Base-by-base conservation (phyloP, 2,888 invertebrate genomes). In the Caenorhabditis afra region DNA sequence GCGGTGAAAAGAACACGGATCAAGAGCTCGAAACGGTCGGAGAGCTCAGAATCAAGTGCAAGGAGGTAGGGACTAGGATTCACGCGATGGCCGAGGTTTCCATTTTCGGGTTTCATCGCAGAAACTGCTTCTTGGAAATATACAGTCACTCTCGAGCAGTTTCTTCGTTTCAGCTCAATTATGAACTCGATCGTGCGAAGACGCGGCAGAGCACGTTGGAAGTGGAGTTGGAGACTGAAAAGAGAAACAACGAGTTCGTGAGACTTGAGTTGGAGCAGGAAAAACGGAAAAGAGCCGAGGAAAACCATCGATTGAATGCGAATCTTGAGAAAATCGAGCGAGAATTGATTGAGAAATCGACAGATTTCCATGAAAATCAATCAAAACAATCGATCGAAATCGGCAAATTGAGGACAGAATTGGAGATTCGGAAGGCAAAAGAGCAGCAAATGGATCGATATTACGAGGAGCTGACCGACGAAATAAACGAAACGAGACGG, bases 131-230 rank as follows among this genome's bases (percentile, higher is more conserved):
- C 37, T 37, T 37, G 37, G 11, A 37, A 37, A 37, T 37, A 37
- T 37, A 8, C 5, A n/a, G n/a, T n/a, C n/a, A n/a, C n/a, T n/a
- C n/a, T 12, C 39, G 44, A 45, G 20, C 57, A 37, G 1, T 52
- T 8, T n/a, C n/a, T 8, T 14, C 29, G 23, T 49, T 68, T 37
- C 35, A 80, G 75, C n/a, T 75, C n/a, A 47, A 50, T 16, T 71
- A 61, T 41, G 44, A 75, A 44, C 22, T 80, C n/a, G 80, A 80
- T 57, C 53, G 62, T 1, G 23, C 49, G 62, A 70, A 66, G 61
- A 71, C 66, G 14, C 50, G 57, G 14, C 50, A 66, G 47, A 12
- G 18, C 0, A 55, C 45, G n/a, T 35, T 59, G 3, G 53, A 62
- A 52, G 23, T 62, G 16, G 55, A 73, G 49, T 20, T 78, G 14